Conservation (phyloP, 2,888 invertebrate genomes). For the Hydraecia micacea region DNA sequence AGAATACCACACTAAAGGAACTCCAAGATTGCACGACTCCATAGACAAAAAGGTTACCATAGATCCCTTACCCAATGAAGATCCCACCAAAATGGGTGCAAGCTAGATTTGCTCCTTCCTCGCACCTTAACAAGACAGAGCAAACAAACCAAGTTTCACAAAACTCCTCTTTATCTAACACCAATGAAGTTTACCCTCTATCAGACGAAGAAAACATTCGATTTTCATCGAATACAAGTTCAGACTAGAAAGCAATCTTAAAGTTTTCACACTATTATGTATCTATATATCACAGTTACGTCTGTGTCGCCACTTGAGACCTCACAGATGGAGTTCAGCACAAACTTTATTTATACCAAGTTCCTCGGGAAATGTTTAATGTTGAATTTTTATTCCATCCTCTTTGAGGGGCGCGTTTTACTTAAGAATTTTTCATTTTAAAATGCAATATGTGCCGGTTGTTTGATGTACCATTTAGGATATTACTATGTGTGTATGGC, state of each 20-base stretch:
- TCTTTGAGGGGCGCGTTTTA: conserved; percentile 72
- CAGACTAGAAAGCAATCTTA: conserved; percentile 69
- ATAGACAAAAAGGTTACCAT: conserved; percentile 14
- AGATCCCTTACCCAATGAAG: conserved; percentile 15
- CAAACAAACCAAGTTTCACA: conserved; percentile 21
- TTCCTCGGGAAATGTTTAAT: conserved; percentile 83
- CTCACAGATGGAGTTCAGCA: conserved; percentile 69
- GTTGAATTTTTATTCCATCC: conserved; percentile 81
- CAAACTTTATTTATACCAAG: conserved; percentile 83
- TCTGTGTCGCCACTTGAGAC: conserved; percentile 68
- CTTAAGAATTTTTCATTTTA: conserved; percentile 77
- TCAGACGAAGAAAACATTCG: conserved; percentile 60
- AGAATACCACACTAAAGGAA: neutral
- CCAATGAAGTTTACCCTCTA: conserved; percentile 54
- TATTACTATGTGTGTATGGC: conserved; percentile 20
- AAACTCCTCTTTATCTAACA: conserved; percentile 50
- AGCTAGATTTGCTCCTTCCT: conserved; percentile 40
- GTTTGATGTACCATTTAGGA: conserved; percentile 54
- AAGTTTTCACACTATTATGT: conserved; percentile 69
- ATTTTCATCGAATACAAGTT: conserved; percentile 62
- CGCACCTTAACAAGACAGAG: conserved; percentile 31
- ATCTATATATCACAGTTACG: conserved; percentile 63
- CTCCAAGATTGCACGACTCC: neutral
- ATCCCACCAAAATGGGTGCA: conserved; percentile 44
- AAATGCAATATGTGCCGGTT: conserved; percentile 70